Percentiles rank a stretch among this genome's conserved stretches.
phyloP scores from a whole-genome alignment of 1,140 invertebrate species.

The Caerostris darwini region DNA sequence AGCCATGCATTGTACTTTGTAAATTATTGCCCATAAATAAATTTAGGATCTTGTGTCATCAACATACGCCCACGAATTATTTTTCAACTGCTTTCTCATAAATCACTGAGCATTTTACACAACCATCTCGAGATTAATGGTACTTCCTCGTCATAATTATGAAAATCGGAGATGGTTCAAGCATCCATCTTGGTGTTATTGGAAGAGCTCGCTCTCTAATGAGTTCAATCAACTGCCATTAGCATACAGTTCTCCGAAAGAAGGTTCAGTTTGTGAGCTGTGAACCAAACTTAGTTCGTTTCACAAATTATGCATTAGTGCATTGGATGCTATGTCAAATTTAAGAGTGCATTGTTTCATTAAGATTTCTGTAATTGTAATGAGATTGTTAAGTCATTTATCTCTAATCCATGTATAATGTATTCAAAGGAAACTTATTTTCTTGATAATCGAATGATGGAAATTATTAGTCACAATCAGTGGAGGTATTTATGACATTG shows the following conservation, averaged over 20 bases:
- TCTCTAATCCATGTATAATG: too few species aligned
- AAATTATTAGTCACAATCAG: too few species aligned
- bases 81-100: neutral
- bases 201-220: neutral
- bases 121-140: neutral
- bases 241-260: neutral
- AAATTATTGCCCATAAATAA: constrained; percentile 18
- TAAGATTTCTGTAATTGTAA: too few species aligned
- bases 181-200: too few species aligned
- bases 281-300: neutral
- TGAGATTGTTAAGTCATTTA: too few species aligned
- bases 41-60: neutral
- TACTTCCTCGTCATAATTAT: neutral
- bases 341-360: too few species aligned
- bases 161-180: neutral
- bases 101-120: neutral
- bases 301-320: neutral
- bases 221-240: constrained; percentile 30
- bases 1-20: neutral
- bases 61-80: neutral
- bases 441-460: too few species aligned
- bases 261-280: neutral
- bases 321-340: neutral
- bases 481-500: too few species aligned
- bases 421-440: too few species aligned